phyloP scores from a whole-genome alignment of 1,140 invertebrate species.

The Elymnias hypermnestra region DNA sequence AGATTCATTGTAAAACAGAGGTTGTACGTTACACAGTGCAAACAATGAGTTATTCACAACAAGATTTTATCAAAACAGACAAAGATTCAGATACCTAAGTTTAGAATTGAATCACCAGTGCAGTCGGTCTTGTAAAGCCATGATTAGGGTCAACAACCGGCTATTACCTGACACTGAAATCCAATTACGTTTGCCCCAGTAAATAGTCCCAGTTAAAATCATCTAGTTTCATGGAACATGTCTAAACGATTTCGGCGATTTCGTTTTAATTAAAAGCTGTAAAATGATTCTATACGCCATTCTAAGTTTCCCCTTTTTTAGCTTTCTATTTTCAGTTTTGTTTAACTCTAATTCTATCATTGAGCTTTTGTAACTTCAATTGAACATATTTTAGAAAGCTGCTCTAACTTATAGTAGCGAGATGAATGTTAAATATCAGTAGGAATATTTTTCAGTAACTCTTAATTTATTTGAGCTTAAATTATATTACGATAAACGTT shows the following conservation, averaged over 20 bases:
- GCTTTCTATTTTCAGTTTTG: too few species aligned
- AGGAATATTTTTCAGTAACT: too few species aligned
- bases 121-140: conserved; percentile 9
- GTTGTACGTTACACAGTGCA: background rate
- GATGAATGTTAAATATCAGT: too few species aligned
- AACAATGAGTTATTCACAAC: background rate
- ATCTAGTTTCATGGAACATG: background rate
- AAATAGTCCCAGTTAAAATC: conserved; percentile 12
- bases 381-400: too few species aligned
- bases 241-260: background rate
- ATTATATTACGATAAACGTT: too few species aligned
- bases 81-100: conserved; percentile 21
- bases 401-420: too few species aligned
- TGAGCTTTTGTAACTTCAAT: too few species aligned
- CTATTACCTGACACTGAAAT: conserved; percentile 24
- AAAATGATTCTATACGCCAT: background rate
- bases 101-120: conserved; percentile 13
- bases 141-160: conserved; percentile 33
- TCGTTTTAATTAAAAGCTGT: background rate
- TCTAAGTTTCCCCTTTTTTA: too few species aligned
- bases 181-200: conserved; percentile 24
- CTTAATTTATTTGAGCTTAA: too few species aligned
- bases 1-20: background rate
- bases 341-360: too few species aligned
- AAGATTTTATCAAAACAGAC: conserved; percentile 6